Evolutionary conservation across 2,888 invertebrate species (phyloP).

Genomic region (Bugula neritina): DNA sequence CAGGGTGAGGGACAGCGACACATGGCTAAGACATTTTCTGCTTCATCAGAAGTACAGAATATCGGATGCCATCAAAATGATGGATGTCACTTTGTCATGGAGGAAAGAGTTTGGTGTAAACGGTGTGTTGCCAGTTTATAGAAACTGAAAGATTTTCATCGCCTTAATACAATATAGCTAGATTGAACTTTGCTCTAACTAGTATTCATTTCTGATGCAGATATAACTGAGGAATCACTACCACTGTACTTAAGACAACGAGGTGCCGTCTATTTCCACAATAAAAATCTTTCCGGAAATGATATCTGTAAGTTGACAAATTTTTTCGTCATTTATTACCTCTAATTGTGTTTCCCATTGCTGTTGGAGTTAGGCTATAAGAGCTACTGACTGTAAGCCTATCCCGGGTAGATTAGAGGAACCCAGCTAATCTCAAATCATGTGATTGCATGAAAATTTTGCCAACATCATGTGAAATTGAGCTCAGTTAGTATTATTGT

Average conservation of each 20-base stretch:
- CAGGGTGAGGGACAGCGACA: constrained; percentile 40
- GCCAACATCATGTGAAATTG: no score
- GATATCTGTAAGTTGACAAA: constrained; percentile 47
- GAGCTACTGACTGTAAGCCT: no score
- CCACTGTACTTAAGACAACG: constrained; percentile 68
- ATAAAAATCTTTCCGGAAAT: constrained; percentile 71
- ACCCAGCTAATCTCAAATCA: no score
- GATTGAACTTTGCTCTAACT: no score
- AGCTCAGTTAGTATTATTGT: no score
- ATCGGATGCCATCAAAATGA: constrained; percentile 66
- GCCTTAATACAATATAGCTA: no score
- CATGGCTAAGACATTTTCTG: constrained; percentile 60
- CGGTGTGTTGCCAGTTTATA: constrained; percentile 38
- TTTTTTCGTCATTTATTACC: neutral
- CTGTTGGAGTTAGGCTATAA: no score
- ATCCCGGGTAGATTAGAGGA: no score
- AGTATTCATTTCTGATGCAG: constrained; percentile 33
- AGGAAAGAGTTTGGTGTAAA: constrained; percentile 65
- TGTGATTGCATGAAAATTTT: no score
- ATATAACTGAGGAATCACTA: constrained; percentile 62
- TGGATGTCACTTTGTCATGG: constrained; percentile 77
- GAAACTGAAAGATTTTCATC: no score
- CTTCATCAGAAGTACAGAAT: constrained; percentile 67
- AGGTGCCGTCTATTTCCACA: constrained; percentile 71
- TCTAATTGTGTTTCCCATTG: neutral